Evolutionary conservation across 2,797 vertebrate genomes (phyloP).

Genomic region (Sebastes aleutianus): DNA sequence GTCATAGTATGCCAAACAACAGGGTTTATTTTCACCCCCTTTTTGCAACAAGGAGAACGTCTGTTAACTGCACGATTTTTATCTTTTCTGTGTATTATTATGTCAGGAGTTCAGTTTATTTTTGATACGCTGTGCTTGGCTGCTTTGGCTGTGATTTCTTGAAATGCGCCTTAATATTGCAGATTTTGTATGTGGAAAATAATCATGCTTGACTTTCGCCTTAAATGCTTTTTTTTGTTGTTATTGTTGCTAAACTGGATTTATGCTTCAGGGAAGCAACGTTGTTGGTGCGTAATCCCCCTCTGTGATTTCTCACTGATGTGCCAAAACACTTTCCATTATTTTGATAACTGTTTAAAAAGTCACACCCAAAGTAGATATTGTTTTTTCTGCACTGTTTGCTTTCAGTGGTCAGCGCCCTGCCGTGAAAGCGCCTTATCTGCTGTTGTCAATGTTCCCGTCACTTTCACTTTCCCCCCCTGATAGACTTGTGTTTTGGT

Average conservation of each 20-base stretch:
- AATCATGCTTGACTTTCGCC: slow-evolving; percentile 48
- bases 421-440: slow-evolving; percentile 46
- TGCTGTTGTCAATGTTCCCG: slow-evolving; percentile 33
- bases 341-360: neutral
- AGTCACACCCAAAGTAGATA: slow-evolving; percentile 15
- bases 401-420: slow-evolving; percentile 47
- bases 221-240: slow-evolving; percentile 37
- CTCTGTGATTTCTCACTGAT: slow-evolving; percentile 13
- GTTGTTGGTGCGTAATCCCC: slow-evolving; percentile 9
- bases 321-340: slow-evolving; percentile 56
- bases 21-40: neutral
- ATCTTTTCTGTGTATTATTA: slow-evolving; percentile 8
- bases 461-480: slow-evolving; percentile 18
- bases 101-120: slow-evolving; percentile 29
- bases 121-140: slow-evolving; percentile 50
- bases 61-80: slow-evolving; percentile 42
- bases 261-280: slow-evolving; percentile 56
- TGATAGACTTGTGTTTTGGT: slow-evolving; percentile 16
- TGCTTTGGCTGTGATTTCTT: slow-evolving; percentile 49
- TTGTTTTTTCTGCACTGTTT: slow-evolving; percentile 39
- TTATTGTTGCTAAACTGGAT: slow-evolving; percentile 28
- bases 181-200: slow-evolving; percentile 60
- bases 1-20: slow-evolving; percentile 1
- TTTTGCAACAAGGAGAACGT: slow-evolving; percentile 8
- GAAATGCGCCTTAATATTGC: slow-evolving; percentile 61